Evolutionary conservation across 2,888 invertebrate species (phyloP), one percentile per base, ranked within the genome.

Genomic region (Drosophila lacicola): DNA sequence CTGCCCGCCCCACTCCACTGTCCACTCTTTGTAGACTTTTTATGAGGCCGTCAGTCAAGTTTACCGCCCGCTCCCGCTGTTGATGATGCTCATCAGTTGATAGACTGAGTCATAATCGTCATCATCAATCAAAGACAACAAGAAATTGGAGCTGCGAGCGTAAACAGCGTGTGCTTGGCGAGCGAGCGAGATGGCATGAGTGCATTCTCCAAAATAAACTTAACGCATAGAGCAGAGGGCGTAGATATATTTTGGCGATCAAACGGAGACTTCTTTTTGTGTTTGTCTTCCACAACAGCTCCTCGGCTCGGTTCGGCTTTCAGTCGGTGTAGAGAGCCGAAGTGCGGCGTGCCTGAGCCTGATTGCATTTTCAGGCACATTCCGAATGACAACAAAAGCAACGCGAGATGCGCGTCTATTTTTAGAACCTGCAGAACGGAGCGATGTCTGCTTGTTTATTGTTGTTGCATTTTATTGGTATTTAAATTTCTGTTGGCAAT

Each of bases 81-180:
- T 37, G 69, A 17, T 51, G 41, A 36, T 41, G 13, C 50, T 75
- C 25, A 29, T 5, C 53, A 39, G 54, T 63, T 60, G 56, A 60
- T 53, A 58, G 64, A 61, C 80, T 88, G 82, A 82, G 66, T 82
- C 83, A 82, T 88, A 88, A 82, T 74, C 88, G 45, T 62, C 60
- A 60, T 69, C 86, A 88, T 82, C 78, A 82, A 82, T 82, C 88
- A 80, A 68, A 65, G 21, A 66, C 57, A 80, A 36, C 66, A 62
- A 64, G 58, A 73, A 80, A 80, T 73, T 66, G 19, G 21, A 80
- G 63, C 58, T 64, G 46, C 60, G 53, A 50, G 41, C 55, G 44
- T 50, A 50, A 60, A 46, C 46, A 45, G 47, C 36, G 45, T 46
- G 14, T 14, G 39, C 21, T 9, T 41, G 45, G 34, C 8, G 21